phyloP scores from a whole-genome alignment of 2,113 vertebrate genomes.

The Laterallus jamaicensis region DNA sequence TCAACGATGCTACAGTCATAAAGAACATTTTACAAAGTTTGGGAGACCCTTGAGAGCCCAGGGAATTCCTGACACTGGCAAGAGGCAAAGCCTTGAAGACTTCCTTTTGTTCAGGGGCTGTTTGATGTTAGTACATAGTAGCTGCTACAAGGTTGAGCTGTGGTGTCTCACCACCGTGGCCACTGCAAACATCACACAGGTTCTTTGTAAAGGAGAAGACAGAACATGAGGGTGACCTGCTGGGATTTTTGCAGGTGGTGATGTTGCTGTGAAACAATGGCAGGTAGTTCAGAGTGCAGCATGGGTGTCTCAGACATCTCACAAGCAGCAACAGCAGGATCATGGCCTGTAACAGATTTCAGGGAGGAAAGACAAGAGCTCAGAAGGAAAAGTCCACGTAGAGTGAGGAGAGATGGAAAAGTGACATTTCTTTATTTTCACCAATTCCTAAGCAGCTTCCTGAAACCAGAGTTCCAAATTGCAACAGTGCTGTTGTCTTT shows the following conservation, averaged over 20 bases:
- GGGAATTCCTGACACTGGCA: not conserved
- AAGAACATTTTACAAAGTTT: not conserved
- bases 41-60: not conserved
- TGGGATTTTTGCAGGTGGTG: not conserved
- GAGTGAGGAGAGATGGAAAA: not conserved
- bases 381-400: slow-evolving; percentile 19
- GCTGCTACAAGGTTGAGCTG: not conserved
- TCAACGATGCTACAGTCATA: not conserved
- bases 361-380: slow-evolving; percentile 65
- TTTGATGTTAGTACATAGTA: not conserved
- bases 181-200: not conserved
- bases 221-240: not conserved
- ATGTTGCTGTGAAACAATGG: not conserved
- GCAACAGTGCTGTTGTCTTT: not conserved
- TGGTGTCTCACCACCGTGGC: not conserved
- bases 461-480: not conserved
- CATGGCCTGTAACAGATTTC: not conserved
- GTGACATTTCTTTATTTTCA: not conserved
- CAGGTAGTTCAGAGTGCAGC: not conserved
- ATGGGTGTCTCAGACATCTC: not conserved
- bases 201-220: not conserved
- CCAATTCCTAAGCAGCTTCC: not conserved
- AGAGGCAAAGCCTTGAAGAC: not conserved
- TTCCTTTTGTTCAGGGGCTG: not conserved
- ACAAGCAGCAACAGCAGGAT: slow-evolving; percentile 28